Evolutionary conservation across 1,140 invertebrate genomes (phyloP).

Genomic region (Pararge aegeria): DNA sequence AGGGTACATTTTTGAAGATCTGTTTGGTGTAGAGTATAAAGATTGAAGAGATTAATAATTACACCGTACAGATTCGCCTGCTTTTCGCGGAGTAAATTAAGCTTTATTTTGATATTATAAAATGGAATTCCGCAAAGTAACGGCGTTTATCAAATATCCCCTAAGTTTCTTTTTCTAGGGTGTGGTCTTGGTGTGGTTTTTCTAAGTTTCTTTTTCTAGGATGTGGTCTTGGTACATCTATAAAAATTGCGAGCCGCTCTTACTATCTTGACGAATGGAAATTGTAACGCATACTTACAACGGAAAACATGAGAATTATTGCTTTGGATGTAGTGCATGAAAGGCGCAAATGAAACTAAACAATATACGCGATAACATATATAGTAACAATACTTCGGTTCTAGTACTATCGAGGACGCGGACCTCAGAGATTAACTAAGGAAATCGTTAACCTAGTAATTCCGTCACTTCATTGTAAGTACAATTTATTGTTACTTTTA

Average conservation of each 20-base stretch:
- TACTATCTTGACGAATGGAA: neutral
- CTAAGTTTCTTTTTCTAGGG: too few relatives aligned
- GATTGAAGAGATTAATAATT: too few relatives aligned
- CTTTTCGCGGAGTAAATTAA: too few relatives aligned
- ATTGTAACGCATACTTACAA: constrained; percentile 29
- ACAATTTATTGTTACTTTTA: constrained; percentile 7
- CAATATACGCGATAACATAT: constrained; percentile 56
- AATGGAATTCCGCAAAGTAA: too few relatives aligned
- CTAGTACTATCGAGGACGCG: constrained; percentile 46
- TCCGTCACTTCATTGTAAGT: constrained; percentile 23
- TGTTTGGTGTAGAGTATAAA: too few relatives aligned
- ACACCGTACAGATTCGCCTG: too few relatives aligned
- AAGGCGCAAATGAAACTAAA: constrained; percentile 59
- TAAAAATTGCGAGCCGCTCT: neutral
- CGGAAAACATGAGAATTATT: constrained; percentile 46
- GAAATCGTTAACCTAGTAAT: constrained; percentile 61
- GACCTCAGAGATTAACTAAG: constrained; percentile 42
- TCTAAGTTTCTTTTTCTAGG: too few relatives aligned
- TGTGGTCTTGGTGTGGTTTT: too few relatives aligned
- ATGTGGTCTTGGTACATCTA: neutral
- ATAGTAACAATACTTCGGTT: constrained; percentile 43
- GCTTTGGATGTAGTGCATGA: constrained; percentile 48
- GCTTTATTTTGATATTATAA: too few relatives aligned
- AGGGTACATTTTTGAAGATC: too few relatives aligned
- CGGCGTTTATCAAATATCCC: too few relatives aligned